phyloP scores from a whole-genome alignment of 1,140 invertebrate species.

The Meloidogyne exigua region DNA sequence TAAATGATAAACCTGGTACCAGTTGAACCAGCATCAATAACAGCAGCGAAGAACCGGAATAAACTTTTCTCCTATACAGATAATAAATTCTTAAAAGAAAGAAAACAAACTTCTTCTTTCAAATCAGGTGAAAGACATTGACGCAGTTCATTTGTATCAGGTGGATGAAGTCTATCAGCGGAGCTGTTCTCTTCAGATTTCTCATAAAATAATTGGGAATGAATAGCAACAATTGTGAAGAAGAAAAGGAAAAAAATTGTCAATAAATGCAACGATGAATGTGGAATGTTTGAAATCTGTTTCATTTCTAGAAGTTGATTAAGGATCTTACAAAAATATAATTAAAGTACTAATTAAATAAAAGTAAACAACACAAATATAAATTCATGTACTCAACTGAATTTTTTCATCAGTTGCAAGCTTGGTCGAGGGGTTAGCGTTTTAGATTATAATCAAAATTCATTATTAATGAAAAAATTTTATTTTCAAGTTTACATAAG shows the following conservation, averaged over 20 bases:
- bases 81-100: background rate
- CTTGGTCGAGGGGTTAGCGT: no score
- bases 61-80: conserved; percentile 47
- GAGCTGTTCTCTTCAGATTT: background rate
- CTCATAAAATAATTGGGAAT: background rate
- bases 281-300: background rate
- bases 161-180: conserved; percentile 20
- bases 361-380: no score
- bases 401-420: no score
- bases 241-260: background rate
- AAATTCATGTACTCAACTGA: no score
- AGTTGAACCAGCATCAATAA: conserved; percentile 93
- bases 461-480: no score
- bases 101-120: conserved; percentile 42
- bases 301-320: background rate
- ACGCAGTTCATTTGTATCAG: conserved; percentile 43
- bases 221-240: background rate
- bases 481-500: no score
- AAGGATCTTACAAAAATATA: no score
- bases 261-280: conserved; percentile 1
- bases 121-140: conserved; percentile 48
- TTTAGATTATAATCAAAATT: no score
- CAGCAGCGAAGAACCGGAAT: conserved; percentile 76
- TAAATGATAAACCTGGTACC: conserved; percentile 70
- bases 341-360: no score